A percentile compares a stretch with the other conserved stretches of the same genome.
Conservation (phyloP, 2,113 vertebrate genomes). For the human (Homo sapiens) region DNA sequence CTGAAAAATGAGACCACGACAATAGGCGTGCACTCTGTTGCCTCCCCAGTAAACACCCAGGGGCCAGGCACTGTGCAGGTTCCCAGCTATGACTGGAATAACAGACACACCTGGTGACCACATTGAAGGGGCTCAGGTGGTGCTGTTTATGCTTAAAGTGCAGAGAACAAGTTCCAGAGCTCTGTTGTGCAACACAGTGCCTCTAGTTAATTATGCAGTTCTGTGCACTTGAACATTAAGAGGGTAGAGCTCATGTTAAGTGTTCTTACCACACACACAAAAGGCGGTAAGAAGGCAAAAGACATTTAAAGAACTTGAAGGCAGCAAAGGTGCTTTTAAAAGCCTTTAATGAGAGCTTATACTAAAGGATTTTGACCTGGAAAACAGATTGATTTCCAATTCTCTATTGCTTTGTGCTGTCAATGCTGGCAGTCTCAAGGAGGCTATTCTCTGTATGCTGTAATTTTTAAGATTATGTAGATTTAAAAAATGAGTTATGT, state of each 20-base stretch:
- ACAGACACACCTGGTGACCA: not conserved
- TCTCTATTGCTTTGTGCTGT: not conserved
- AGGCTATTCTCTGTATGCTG: not conserved
- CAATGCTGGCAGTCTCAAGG: not conserved
- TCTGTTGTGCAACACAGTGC: not conserved
- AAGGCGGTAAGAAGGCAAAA: not conserved
- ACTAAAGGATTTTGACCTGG: slow-evolving; percentile 10
- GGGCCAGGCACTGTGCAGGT: fast-evolving
- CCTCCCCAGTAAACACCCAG: not conserved
- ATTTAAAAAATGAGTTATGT: not conserved
- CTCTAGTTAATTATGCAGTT: not conserved
- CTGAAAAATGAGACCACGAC: not conserved
- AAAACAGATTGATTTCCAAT: not conserved
- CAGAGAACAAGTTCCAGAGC: not conserved
- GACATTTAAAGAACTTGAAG: not conserved
- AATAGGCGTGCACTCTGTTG: fast-evolving
- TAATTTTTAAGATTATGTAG: not conserved
- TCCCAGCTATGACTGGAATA: not conserved
- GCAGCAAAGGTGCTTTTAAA: not conserved
- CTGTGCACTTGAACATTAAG: not conserved
- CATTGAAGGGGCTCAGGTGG: not conserved
- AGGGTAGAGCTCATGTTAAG: not conserved
- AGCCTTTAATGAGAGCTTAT: not conserved
- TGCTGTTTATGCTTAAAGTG: not conserved
- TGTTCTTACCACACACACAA: not conserved